Percentiles rank a stretch among this genome's conserved stretches.
phyloP scores from a whole-genome alignment of 2,113 vertebrate species.

The Podilymbus podiceps region DNA sequence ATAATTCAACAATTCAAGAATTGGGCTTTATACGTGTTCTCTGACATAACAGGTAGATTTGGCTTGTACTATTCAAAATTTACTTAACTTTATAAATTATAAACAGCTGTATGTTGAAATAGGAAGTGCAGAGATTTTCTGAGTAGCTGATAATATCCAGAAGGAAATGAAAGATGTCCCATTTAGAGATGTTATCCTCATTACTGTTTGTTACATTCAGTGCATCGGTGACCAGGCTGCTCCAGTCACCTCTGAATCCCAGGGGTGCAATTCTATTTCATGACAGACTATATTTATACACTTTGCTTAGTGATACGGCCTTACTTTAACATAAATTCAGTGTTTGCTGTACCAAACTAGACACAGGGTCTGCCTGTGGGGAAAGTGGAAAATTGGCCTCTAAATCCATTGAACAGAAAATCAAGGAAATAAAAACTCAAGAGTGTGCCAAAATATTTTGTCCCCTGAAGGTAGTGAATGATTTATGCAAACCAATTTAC shows the following conservation, averaged over 20 bases:
- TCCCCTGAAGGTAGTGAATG: slow-evolving; percentile 38
- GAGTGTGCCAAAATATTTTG: slow-evolving; percentile 28
- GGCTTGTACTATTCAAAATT: background rate
- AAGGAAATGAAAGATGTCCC: background rate
- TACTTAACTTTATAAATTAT: background rate
- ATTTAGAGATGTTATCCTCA: background rate
- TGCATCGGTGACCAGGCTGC: background rate
- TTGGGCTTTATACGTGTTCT: background rate
- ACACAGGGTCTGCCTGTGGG: background rate
- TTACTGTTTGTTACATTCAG: background rate
- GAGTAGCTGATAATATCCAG: background rate
- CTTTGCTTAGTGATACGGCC: background rate
- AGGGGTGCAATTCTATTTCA: background rate
- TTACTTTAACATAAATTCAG: background rate
- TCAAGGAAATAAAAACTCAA: background rate
- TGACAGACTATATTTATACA: background rate
- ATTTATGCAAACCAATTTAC: slow-evolving; percentile 45
- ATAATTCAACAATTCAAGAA: background rate
- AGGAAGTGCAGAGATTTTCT: background rate
- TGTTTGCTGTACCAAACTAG: background rate
- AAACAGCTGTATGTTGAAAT: background rate
- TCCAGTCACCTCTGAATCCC: background rate
- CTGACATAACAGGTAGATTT: background rate
- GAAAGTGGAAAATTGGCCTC: background rate
- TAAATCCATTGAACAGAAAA: background rate